A percentile compares a stretch with the other conserved stretches of the same genome.
Evolutionary conservation across 2,797 vertebrate genomes (phyloP).

Genomic region (Macropus fuliginosus): DNA sequence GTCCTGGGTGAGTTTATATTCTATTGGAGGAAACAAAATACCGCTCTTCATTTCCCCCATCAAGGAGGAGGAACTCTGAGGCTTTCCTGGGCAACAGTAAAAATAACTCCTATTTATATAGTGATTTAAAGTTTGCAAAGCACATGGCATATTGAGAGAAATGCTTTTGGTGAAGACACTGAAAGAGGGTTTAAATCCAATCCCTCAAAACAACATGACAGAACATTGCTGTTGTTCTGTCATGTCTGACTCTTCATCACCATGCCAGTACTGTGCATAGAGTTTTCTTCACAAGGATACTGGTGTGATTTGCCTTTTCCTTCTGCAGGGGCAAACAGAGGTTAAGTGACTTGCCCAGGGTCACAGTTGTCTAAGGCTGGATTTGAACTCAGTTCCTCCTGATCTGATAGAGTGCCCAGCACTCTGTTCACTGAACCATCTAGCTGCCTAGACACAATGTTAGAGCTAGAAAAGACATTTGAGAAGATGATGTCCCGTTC

Average conservation of each 20-base stretch:
- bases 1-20: too few species aligned
- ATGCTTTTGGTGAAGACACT: not conserved
- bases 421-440: not conserved
- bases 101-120: too few species aligned
- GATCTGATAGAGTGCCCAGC: not conserved
- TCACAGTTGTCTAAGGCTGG: not conserved
- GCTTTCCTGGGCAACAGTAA: too few species aligned
- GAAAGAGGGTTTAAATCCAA: not conserved
- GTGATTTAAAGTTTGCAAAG: too few species aligned
- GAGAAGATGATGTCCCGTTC: not conserved
- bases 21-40: too few species aligned
- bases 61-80: too few species aligned
- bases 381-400: not conserved
- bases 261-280: not conserved
- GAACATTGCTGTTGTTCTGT: not conserved
- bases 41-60: too few species aligned
- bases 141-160: not conserved
- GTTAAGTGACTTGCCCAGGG: not conserved
- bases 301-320: not conserved
- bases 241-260: not conserved
- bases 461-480: not conserved
- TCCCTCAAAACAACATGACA: not conserved
- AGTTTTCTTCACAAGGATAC: not conserved
- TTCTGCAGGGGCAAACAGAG: not conserved
- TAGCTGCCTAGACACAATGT: not conserved